Base-by-base conservation (phyloP, 1,140 invertebrate species). In the Achatina immaculata region DNA sequence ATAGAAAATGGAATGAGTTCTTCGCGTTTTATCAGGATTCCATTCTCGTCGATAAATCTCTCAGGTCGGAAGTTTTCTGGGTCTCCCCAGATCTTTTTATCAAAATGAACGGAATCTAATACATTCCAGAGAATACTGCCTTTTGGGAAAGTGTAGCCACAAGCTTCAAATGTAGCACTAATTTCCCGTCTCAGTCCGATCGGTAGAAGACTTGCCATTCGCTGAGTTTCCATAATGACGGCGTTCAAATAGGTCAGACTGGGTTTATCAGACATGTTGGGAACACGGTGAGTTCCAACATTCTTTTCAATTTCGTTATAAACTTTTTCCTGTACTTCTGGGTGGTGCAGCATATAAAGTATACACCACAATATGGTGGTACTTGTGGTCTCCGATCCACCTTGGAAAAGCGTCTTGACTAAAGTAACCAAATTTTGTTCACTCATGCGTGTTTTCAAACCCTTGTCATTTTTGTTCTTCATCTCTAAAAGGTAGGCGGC, bases 221-320 rank as follows among this genome's bases (percentile, higher is more conserved):
- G 66, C 24, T 81, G 78, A 21, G 82, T 71, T 79, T 87, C 86
- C 28, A 72, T 43, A 14, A 86, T 80, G 14, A 83, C 80, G 11
- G 86, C 85, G 19, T 86, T 81, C 34, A 84, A 62, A 40, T 83
- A 86, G 1, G 81, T 78, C 31, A 87, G 72, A 3, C 82, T 48
- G 34, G 55, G 38, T 40, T 77, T 80, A 75, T 86, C 83, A 3
- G 55, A 43, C 42, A 84, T 51, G 24, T 4, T 78, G 0, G 84
- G 87, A 81, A 96, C 91, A 34, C 96, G 93, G 6, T 86, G 71
- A 36, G 94, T 93, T 40, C 96, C 97, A 24, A 98, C 94, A 0
- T 97, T 95, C 72, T 78, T 36, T 83, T 98, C 96, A 36, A 99
- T 91, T 90, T 99, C 97, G 71, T 96, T 94, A 90, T 96, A 95